phyloP scores from a whole-genome alignment of 2,797 vertebrate genomes.

The Champsocephalus gunnari region DNA sequence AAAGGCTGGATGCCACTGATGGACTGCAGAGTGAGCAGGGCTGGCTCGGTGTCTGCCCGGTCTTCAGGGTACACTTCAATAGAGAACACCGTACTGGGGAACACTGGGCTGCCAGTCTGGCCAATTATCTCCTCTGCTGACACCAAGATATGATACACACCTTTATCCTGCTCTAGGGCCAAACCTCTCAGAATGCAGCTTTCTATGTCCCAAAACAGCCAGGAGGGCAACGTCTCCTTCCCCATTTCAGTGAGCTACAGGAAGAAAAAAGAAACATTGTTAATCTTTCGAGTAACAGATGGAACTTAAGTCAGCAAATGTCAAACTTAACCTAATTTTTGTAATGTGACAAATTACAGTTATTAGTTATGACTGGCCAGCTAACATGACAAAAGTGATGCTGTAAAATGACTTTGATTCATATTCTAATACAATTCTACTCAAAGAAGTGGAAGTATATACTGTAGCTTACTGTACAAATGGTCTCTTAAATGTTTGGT shows the following conservation, averaged over 20 bases:
- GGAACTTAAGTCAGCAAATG: neutral
- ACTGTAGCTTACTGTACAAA: no score
- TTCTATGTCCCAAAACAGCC: constrained; percentile 90
- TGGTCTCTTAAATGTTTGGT: neutral
- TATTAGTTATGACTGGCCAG: constrained; percentile 10
- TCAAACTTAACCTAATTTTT: constrained; percentile 23
- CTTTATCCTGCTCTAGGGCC: constrained; percentile 93
- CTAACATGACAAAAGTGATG: constrained; percentile 5
- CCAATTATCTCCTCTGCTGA: constrained; percentile 80
- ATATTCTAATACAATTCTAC: no score
- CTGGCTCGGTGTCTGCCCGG: constrained; percentile 88
- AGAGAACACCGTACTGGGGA: constrained; percentile 89
- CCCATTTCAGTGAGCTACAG: constrained; percentile 90
- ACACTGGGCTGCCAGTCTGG: constrained; percentile 83
- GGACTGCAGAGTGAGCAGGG: constrained; percentile 84
- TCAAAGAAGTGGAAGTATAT: neutral
- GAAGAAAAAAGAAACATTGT: constrained; percentile 40
- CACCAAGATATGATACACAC: constrained; percentile 92
- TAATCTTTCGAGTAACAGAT: constrained; percentile 38
- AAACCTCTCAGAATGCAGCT: constrained; percentile 88
- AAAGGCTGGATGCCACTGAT: constrained; percentile 82
- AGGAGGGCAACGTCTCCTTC: constrained; percentile 90
- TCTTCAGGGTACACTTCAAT: constrained; percentile 95
- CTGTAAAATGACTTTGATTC: neutral
- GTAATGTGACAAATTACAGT: constrained; percentile 16